Evolutionary conservation across 2,888 invertebrate genomes (phyloP), one percentile per base, ranked within the genome.

Genomic region (Zhengitettix transpicula): DNA sequence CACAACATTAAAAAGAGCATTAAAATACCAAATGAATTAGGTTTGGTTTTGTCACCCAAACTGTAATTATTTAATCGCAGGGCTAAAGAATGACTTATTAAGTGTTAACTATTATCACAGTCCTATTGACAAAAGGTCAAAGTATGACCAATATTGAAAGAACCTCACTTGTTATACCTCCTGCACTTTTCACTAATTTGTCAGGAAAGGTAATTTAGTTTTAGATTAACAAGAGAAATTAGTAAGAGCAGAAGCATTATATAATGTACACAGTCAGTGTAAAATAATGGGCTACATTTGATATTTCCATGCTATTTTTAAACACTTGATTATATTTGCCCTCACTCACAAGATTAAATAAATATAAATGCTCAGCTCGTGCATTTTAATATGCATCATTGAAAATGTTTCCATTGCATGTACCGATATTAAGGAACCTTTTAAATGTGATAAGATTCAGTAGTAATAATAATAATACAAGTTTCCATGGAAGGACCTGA

Each of bases 401-500:
- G 14, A n/a, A 14, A 10, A 2, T 14, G 7, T 54, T 51, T 40
- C 47, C 41, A 16, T n/a, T 41, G 42, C 15, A 16, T 40, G 40
- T 53, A 58, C 52, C n/a, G 14, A 44, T 42, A 58, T 41, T 42
- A 58, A 58, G 58, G 58, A 58, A 58, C 58, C 15, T 58, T 41
- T 42, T 52, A 53, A 53, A 15, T 55, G 40, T 55, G 28, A 55
- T 40, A 55, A 28, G 41, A 47, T 47, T 55, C 41, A 55, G 40
- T 40, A 15, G 55, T 40, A 55, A 12, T 56, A 44, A 47, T 42
- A 47, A 47, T 56, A 14, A 44, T 40, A 56, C 41, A 12, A 40
- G 41, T 57, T 51, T 40, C 51, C 52, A 52, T 51, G 57, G 58
- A 52, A 58, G 54, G 58, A 52, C 58, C 58, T 58, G 58, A 58